phyloP scores from a whole-genome alignment of 1,140 invertebrate genomes.

The Thaumetopoea pityocampa region DNA sequence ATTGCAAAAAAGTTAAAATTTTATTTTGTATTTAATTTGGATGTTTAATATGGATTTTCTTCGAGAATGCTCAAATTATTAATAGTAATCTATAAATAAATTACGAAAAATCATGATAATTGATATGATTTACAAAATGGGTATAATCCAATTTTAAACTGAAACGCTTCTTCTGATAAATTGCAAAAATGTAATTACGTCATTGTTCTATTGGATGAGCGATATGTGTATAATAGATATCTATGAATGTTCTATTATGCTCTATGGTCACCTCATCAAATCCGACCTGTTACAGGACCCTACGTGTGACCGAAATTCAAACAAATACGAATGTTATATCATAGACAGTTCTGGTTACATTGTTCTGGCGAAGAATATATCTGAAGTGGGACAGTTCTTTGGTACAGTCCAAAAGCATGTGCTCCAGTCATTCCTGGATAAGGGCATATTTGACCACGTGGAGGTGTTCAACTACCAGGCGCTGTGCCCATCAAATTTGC shows the following conservation, averaged over 20 bases:
- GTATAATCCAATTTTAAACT: no score
- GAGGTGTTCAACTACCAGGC: slow-evolving; percentile 92
- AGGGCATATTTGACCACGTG: slow-evolving; percentile 85
- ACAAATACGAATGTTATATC: slow-evolving; percentile 85
- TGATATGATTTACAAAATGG: no score
- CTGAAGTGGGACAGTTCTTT: slow-evolving; percentile 89
- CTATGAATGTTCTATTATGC: background rate
- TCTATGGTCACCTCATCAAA: background rate
- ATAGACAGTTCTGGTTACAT: slow-evolving; percentile 94
- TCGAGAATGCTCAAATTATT: no score
- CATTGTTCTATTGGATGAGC: no score
- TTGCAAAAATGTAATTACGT: no score
- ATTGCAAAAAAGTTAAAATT: no score
- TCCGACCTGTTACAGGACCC: slow-evolving; percentile 65
- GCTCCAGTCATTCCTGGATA: slow-evolving; percentile 85
- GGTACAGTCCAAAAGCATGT: slow-evolving; percentile 86
- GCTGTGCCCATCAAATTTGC: slow-evolving; percentile 76
- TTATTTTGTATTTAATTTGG: no score
- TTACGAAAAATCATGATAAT: no score
- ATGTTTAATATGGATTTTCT: no score
- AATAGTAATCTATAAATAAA: no score
- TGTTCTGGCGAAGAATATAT: slow-evolving; percentile 83
- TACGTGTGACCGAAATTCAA: slow-evolving; percentile 4
- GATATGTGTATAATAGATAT: no score
- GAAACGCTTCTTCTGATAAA: no score